phyloP scores from a whole-genome alignment of 1,140 invertebrate species.

The Elymnias hypermnestra region DNA sequence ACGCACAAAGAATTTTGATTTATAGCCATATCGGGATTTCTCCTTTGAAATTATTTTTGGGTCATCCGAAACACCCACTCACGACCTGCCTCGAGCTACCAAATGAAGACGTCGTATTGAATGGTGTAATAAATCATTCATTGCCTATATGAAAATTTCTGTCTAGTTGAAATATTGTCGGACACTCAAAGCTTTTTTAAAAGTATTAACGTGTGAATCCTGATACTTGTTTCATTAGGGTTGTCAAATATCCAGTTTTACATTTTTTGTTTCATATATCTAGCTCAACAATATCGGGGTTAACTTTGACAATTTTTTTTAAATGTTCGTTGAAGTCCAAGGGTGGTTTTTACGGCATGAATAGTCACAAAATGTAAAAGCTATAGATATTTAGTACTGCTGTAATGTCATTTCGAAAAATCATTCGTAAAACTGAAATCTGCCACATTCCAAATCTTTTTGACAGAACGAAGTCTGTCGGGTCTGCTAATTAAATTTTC shows the following conservation, averaged over 20 bases:
- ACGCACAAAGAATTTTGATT: conserved; percentile 61
- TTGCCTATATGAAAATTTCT: conserved; percentile 44
- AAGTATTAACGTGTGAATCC: conserved; percentile 26
- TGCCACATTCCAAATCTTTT: too few relatives aligned
- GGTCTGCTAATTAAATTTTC: too few relatives aligned
- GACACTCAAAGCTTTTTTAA: conserved; percentile 30
- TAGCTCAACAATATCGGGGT: too few relatives aligned
- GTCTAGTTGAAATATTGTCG: conserved; percentile 57
- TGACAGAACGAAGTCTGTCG: too few relatives aligned
- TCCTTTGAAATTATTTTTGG: conserved; percentile 57
- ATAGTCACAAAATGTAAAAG: too few relatives aligned
- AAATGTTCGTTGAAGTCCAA: too few relatives aligned
- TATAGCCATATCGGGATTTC: conserved; percentile 55
- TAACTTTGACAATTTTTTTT: too few relatives aligned
- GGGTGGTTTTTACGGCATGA: too few relatives aligned
- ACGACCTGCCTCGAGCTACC: conserved; percentile 56
- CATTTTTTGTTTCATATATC: background rate
- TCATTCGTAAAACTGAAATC: too few relatives aligned
- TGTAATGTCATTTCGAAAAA: too few relatives aligned
- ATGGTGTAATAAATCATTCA: conserved; percentile 57
- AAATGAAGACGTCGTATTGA: conserved; percentile 62
- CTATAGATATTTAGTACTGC: too few relatives aligned
- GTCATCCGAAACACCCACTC: conserved; percentile 56
- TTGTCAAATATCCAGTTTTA: conserved; percentile 4
- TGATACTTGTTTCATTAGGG: conserved; percentile 33